These are phyloP conservation scores for Australoheros scitulus DNA, from an alignment of 2,113 vertebrate species.

Conservation along the genomic window DNA sequence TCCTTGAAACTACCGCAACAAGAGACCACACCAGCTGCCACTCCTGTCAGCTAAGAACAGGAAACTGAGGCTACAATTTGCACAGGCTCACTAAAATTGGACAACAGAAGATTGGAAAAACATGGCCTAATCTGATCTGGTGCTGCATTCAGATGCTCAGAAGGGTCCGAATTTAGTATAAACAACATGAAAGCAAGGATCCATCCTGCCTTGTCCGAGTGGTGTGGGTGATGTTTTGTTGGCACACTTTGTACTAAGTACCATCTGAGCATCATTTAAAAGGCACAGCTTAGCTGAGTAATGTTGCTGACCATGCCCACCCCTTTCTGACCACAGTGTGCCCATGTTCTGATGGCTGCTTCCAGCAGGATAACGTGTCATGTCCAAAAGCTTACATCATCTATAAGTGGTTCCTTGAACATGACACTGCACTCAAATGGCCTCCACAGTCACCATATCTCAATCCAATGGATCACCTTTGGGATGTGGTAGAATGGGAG, in stretches of 20 bases:
- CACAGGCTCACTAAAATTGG: too few relatives aligned
- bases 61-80: too few relatives aligned
- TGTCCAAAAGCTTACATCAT: not conserved
- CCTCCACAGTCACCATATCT: not conserved
- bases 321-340: not conserved
- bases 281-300: not conserved
- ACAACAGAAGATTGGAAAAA: too few relatives aligned
- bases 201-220: too few relatives aligned
- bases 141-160: too few relatives aligned
- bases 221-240: not conserved
- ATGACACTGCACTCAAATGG: not conserved
- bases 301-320: not conserved
- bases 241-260: not conserved
- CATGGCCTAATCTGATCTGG: too few relatives aligned
- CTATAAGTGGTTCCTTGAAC: not conserved
- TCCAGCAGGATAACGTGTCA: not conserved
- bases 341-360: not conserved
- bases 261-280: not conserved
- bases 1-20: too few relatives aligned
- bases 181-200: too few relatives aligned
- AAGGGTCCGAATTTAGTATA: too few relatives aligned
- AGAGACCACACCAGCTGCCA: too few relatives aligned
- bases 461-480: not conserved
- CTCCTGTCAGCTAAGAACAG: too few relatives aligned
- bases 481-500: not conserved